Conservation (phyloP, 2,113 vertebrate species). For the Silurus meridionalis region DNA sequence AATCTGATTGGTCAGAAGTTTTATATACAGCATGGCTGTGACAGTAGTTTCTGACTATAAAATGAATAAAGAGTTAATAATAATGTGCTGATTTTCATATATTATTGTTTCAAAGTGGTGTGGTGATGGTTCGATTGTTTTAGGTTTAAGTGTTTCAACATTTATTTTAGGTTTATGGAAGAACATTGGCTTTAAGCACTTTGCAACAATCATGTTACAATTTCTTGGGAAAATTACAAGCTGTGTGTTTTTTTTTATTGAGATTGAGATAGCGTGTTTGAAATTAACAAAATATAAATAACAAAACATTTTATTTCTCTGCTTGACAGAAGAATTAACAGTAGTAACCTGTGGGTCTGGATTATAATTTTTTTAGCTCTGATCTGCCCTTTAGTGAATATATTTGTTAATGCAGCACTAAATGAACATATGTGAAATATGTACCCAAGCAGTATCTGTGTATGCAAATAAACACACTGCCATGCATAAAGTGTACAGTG, state of each 20-base stretch:
- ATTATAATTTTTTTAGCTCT: neutral
- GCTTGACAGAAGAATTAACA: neutral
- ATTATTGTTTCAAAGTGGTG: too few species aligned
- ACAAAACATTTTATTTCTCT: too few species aligned
- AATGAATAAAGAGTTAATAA: neutral
- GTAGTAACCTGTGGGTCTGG: neutral
- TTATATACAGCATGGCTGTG: neutral
- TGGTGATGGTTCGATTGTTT: too few species aligned
- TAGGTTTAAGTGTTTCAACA: neutral
- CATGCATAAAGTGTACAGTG: conserved; percentile 3
- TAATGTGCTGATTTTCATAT: too few species aligned
- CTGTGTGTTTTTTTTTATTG: neutral
- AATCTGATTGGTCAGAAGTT: neutral
- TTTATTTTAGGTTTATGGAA: neutral
- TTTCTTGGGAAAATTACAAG: neutral
- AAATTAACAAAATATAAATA: neutral
- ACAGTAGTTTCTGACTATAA: neutral
- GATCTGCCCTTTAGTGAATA: neutral
- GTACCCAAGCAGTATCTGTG: neutral
- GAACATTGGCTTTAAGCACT: neutral
- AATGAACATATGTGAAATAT: too few species aligned
- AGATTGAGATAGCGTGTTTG: neutral
- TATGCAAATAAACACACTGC: neutral
- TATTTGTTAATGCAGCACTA: neutral
- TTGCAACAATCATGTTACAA: neutral